Percentiles rank a stretch among this genome's conserved stretches.
Conservation (phyloP, 1,140 invertebrate species). For the Drosophila bocqueti region DNA sequence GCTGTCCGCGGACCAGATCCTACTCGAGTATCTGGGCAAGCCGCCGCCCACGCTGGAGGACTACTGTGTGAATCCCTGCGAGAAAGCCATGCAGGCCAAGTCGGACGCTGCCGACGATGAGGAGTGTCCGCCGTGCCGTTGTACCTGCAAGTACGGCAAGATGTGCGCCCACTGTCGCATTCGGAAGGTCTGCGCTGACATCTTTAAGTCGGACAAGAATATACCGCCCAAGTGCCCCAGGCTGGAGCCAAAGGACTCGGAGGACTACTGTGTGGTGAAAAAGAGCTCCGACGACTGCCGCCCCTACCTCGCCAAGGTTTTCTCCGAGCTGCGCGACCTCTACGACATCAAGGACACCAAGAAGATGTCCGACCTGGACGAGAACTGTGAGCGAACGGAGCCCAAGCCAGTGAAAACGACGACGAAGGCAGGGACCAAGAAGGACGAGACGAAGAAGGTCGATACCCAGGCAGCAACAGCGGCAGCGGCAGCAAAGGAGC, state of each 20-base stretch:
- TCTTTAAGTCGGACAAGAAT: constrained; percentile 48
- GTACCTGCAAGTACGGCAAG: constrained; percentile 63
- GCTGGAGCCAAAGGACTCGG: constrained; percentile 25
- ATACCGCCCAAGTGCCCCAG: constrained; percentile 20
- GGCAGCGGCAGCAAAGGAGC: background rate
- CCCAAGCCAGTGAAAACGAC: background rate
- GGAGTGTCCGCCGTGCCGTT: constrained; percentile 50
- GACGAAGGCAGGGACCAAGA: background rate
- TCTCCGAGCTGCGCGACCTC: constrained; percentile 75
- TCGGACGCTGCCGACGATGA: background rate
- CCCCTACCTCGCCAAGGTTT: constrained; percentile 70
- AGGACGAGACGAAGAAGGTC: background rate
- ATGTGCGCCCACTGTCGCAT: constrained; percentile 77
- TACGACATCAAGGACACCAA: constrained; percentile 65
- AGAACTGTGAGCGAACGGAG: constrained; percentile 31
- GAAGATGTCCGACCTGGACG: constrained; percentile 35
- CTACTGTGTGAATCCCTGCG: constrained; percentile 33
- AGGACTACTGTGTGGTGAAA: constrained; percentile 52
- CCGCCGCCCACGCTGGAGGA: constrained; percentile 2
- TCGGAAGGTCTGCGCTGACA: constrained; percentile 61
- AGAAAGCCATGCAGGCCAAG: background rate
- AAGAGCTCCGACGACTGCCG: constrained; percentile 53
- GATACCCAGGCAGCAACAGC: background rate
- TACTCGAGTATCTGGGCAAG: constrained; percentile 58
- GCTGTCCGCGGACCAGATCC: constrained; percentile 60